A percentile compares a stretch with the other conserved stretches of the same genome.
Conservation (phyloP, 2,888 invertebrate species). For the Incurvaria masculella region DNA sequence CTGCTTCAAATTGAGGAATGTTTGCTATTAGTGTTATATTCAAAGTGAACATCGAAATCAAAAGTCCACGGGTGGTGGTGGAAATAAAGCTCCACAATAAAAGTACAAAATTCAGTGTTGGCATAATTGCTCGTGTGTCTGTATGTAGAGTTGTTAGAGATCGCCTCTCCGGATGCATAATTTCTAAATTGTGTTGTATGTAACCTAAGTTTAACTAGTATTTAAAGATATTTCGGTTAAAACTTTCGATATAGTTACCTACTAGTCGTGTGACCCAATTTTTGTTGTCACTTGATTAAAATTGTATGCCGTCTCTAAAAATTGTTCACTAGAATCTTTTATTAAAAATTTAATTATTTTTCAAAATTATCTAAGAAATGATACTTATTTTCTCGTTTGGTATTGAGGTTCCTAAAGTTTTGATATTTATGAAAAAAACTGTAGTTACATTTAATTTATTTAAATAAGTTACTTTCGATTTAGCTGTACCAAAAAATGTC, state of each 20-base stretch:
- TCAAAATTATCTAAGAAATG: conserved; percentile 30
- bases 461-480: conserved; percentile 40
- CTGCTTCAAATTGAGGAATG: conserved; percentile 51
- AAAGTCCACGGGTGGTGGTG: conserved; percentile 52
- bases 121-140: conserved; percentile 46
- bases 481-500: conserved; percentile 51
- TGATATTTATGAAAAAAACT: conserved; percentile 57
- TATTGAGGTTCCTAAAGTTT: conserved; percentile 59
- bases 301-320: too few relatives aligned
- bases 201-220: too few relatives aligned
- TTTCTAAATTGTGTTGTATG: conserved; percentile 21
- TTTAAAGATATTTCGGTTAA: too few relatives aligned
- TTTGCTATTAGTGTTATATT: conserved; percentile 48
- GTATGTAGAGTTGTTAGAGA: conserved; percentile 45
- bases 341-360: conserved; percentile 13
- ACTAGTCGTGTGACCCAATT: too few relatives aligned
- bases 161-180: conserved; percentile 41
- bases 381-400: conserved; percentile 53
- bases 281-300: too few relatives aligned
- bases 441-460: conserved; percentile 54
- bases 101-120: conserved; percentile 58
- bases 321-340: too few relatives aligned
- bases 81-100: conserved; percentile 42
- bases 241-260: too few relatives aligned
- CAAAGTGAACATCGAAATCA: conserved; percentile 47